Evolutionary conservation across 2,888 invertebrate genomes (phyloP).

Genomic region (Artemia sp.): DNA sequence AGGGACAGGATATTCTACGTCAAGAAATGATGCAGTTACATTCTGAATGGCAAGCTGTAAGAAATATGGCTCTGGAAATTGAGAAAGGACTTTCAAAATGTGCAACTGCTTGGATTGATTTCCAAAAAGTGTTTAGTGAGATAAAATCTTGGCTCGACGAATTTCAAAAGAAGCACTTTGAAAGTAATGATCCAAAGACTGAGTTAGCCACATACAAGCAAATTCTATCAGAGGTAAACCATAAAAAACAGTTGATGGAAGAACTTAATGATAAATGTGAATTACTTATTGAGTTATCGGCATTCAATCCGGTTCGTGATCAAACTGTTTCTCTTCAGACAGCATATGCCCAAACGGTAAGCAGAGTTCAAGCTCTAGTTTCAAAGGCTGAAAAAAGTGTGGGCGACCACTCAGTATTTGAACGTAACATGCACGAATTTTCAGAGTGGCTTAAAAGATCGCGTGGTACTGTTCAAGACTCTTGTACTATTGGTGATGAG

Average conservation of each 20-base stretch:
- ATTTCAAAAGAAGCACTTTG: conserved; percentile 45
- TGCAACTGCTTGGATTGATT: conserved; percentile 61
- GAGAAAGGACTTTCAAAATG: conserved; percentile 56
- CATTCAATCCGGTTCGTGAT: conserved; percentile 65
- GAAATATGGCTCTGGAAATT: conserved; percentile 55
- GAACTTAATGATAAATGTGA: conserved; percentile 73
- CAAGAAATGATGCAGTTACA: conserved; percentile 64
- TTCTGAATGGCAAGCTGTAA: conserved; percentile 62
- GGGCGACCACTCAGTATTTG: conserved; percentile 75
- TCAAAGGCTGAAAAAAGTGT: conserved; percentile 75
- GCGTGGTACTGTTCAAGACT: conserved; percentile 58
- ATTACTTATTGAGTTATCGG: conserved; percentile 65
- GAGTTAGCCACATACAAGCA: not conserved
- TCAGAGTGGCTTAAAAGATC: conserved; percentile 66
- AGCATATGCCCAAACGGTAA: conserved; percentile 57
- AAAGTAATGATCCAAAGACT: conserved; percentile 44
- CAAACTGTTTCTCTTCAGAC: conserved; percentile 68
- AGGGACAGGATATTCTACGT: conserved; percentile 61
- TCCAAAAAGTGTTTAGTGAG: conserved; percentile 49
- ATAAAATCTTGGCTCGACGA: conserved; percentile 58
- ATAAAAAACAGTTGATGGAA: conserved; percentile 58
- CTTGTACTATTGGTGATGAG: conserved; percentile 55
- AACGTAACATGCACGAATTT: conserved; percentile 64
- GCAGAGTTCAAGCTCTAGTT: conserved; percentile 56
- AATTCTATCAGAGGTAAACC: conserved; percentile 54